A percentile compares a stretch with the other conserved stretches of the same genome.
These are phyloP conservation scores for Pecten maximus DNA, from an alignment of 2,888 invertebrate genomes.

Conservation along the genomic window DNA sequence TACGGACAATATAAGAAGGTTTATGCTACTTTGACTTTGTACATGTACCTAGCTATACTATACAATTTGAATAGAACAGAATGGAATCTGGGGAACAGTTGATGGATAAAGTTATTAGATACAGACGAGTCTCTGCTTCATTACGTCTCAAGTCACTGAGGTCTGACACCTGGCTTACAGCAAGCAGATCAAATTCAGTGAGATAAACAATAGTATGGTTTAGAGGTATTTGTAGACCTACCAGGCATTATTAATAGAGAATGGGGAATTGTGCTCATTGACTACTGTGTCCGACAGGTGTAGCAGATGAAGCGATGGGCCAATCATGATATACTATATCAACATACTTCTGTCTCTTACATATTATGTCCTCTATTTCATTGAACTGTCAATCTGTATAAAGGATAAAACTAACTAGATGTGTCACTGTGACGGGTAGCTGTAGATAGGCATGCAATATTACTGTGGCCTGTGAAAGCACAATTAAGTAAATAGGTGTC, in stretches of 20 bases:
- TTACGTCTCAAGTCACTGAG: neutral
- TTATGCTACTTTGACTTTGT: no score
- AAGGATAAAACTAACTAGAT: neutral
- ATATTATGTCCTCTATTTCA: neutral
- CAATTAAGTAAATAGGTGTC: no score
- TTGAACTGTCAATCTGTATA: neutral
- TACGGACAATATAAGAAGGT: no score
- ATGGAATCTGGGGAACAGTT: neutral
- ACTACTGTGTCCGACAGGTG: neutral
- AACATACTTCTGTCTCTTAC: neutral
- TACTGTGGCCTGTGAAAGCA: no score
- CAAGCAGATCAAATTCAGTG: neutral
- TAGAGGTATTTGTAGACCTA: neutral
- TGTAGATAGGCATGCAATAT: no score
- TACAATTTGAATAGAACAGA: neutral
- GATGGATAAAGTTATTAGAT: neutral
- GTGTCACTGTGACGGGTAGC: neutral
- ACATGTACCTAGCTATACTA: no score
- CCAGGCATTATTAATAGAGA: neutral
- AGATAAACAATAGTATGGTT: neutral
- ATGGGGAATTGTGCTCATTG: neutral
- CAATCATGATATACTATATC: neutral
- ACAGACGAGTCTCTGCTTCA: neutral
- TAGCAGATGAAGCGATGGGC: neutral
- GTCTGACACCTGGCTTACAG: neutral